A percentile compares a stretch with the other conserved stretches of the same genome.
Evolutionary conservation across 1,140 invertebrate genomes (phyloP).

Genomic region (Scylla paramamosain): DNA sequence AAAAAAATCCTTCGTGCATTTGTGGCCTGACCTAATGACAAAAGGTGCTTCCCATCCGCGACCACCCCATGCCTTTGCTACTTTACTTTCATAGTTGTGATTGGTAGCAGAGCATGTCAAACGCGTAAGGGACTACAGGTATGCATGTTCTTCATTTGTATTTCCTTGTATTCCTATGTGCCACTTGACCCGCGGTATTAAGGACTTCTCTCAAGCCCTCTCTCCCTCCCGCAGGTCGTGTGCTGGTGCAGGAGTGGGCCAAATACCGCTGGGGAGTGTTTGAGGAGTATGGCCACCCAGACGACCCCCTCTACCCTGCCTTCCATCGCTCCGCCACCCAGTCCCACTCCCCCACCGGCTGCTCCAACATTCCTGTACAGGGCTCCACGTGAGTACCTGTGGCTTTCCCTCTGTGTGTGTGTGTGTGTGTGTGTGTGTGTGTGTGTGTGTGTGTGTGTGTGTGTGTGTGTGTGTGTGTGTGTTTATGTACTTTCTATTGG

Average conservation of each 20-base stretch:
- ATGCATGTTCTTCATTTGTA: no score
- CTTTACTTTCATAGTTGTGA: no score
- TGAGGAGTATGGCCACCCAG: slow-evolving; percentile 80
- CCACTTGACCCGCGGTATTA: no score
- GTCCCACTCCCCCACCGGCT: slow-evolving; percentile 72
- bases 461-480: background rate
- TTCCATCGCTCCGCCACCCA: slow-evolving; percentile 77
- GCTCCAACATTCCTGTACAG: slow-evolving; percentile 75
- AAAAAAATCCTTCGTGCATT: no score
- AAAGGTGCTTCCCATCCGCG: no score
- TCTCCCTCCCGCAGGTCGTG: slow-evolving; percentile 78
- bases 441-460: background rate
- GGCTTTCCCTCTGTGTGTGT: background rate
- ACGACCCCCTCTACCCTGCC: slow-evolving; percentile 78
- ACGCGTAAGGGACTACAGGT: no score
- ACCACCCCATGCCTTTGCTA: no score
- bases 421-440: slow-evolving; percentile 41
- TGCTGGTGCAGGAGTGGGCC: slow-evolving; percentile 82
- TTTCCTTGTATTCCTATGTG: no score
- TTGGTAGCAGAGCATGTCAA: no score
- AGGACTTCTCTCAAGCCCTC: background rate
- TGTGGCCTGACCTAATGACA: no score
- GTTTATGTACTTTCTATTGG: no score
- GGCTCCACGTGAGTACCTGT: slow-evolving; percentile 72
- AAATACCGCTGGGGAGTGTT: slow-evolving; percentile 82